Conservation (phyloP, 2,888 invertebrate genomes). For the Rhagonycha fulva region DNA sequence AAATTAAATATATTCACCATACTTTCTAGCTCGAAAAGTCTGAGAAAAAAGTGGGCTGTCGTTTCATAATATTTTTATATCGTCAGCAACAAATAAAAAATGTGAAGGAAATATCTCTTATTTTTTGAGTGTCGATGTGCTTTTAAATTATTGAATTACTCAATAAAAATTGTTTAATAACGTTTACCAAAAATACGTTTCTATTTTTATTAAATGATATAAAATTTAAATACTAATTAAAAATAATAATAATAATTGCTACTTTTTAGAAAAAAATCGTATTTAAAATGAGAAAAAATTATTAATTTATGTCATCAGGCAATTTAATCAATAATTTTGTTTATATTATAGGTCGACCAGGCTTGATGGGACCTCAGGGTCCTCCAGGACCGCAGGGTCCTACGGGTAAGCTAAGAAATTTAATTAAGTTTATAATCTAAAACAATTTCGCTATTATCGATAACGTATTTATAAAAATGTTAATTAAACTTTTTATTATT, state of each 20-base stretch:
- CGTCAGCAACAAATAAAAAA: not conserved
- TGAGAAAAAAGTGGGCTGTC: not conserved
- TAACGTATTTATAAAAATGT: not conserved
- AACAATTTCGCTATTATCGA: not conserved
- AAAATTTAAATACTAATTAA: too few relatives aligned
- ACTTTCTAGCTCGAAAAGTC: not conserved
- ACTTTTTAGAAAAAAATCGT: not conserved
- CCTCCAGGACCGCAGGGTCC: conserved; percentile 75
- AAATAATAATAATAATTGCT: too few relatives aligned
- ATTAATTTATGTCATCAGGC: not conserved
- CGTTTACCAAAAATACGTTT: not conserved
- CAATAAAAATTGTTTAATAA: not conserved
- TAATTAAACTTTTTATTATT: not conserved
- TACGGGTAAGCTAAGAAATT: conserved; percentile 57
- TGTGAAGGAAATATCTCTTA: not conserved
- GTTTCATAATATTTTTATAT: not conserved
- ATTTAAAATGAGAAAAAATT: too few relatives aligned
- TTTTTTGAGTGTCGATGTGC: not conserved
- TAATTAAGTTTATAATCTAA: not conserved
- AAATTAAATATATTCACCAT: not conserved
- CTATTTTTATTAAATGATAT: too few relatives aligned
- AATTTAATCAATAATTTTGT: not conserved
- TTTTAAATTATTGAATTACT: not conserved
- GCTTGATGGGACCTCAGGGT: conserved; percentile 70
- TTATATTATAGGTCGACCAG: conserved; percentile 64